phyloP scores from a whole-genome alignment of 2,797 vertebrate genomes.

The Gouania willdenowi region DNA sequence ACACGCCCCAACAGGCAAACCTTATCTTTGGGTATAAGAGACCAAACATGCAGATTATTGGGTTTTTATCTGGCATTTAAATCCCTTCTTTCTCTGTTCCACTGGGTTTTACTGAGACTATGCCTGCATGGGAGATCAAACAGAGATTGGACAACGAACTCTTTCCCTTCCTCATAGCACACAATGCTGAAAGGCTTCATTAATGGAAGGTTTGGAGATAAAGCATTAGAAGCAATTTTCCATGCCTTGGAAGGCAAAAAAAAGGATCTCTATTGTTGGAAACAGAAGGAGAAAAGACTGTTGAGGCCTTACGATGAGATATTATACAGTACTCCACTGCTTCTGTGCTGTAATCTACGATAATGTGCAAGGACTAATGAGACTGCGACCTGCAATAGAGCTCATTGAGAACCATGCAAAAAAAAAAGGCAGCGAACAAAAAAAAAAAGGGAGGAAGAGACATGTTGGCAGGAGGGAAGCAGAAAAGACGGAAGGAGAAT shows the following conservation, averaged over 20 bases:
- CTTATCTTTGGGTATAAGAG: background rate
- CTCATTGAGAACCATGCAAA: constrained; percentile 57
- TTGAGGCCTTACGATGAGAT: constrained; percentile 60
- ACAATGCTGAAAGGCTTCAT: constrained; percentile 64
- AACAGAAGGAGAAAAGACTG: constrained; percentile 48
- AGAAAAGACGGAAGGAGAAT: constrained; percentile 22
- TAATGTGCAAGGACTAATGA: constrained; percentile 63
- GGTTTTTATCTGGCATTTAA: constrained; percentile 46
- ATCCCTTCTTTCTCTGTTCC: constrained; percentile 21
- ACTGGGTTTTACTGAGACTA: constrained; percentile 18
- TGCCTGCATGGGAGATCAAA: constrained; percentile 57
- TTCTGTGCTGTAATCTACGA: constrained; percentile 60
- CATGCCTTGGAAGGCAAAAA: constrained; percentile 46
- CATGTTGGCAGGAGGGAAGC: constrained; percentile 19
- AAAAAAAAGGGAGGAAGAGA: constrained; percentile 6
- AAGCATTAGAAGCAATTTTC: constrained; percentile 68
- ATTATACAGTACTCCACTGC: constrained; percentile 48
- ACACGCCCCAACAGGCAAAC: constrained; percentile 1
- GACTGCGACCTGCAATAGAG: constrained; percentile 67
- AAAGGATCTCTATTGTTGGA: constrained; percentile 62
- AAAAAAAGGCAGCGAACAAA: constrained; percentile 7
- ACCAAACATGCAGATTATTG: constrained; percentile 21
- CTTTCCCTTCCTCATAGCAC: constrained; percentile 27
- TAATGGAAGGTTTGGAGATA: constrained; percentile 61
- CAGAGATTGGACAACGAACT: constrained; percentile 38